Conservation (phyloP, 2,888 invertebrate genomes). For the Leucozona laternaria region DNA sequence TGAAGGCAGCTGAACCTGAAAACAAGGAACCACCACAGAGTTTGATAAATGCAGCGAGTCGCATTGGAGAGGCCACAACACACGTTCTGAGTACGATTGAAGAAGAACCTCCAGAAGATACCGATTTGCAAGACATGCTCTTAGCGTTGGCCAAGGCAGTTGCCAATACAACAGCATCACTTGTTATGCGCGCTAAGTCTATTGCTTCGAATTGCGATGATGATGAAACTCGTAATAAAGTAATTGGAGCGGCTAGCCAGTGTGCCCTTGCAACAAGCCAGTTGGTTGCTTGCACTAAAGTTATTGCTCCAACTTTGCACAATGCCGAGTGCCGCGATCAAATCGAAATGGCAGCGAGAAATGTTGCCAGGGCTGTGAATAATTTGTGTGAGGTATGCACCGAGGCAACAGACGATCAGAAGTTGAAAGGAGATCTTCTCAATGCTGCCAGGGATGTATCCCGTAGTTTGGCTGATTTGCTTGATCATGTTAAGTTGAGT, state of each 20-base stretch:
- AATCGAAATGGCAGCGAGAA: constrained; percentile 94
- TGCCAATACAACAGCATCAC: constrained; percentile 98
- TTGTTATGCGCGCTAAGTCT: constrained; percentile 98
- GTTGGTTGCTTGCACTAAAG: constrained; percentile 98
- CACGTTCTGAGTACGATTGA: constrained; percentile 96
- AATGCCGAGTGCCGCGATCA: constrained; percentile 95
- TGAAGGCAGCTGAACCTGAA: constrained; percentile 98
- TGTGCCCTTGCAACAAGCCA: constrained; percentile 99
- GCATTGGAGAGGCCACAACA: constrained; percentile 98
- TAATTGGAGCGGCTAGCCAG: constrained; percentile 98
- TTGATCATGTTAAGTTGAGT: constrained; percentile 94
- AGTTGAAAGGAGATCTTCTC: constrained; percentile 89
- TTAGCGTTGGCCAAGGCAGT: constrained; percentile 97
- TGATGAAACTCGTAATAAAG: constrained; percentile 84
- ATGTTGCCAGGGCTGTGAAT: constrained; percentile 96
- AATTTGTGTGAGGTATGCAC: constrained; percentile 93
- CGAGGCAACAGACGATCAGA: constrained; percentile 88
- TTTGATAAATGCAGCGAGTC: constrained; percentile 96
- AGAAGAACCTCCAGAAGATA: constrained; percentile 93
- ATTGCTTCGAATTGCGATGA: constrained; percentile 95
- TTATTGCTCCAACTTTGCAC: constrained; percentile 93
- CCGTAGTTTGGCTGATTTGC: constrained; percentile 93
- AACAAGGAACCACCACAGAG: constrained; percentile 96
- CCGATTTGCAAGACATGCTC: constrained; percentile 94
- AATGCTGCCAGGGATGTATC: constrained; percentile 95